phyloP scores from a whole-genome alignment of 2,113 vertebrate genomes.

The Syngnathoides biaculeatus region DNA sequence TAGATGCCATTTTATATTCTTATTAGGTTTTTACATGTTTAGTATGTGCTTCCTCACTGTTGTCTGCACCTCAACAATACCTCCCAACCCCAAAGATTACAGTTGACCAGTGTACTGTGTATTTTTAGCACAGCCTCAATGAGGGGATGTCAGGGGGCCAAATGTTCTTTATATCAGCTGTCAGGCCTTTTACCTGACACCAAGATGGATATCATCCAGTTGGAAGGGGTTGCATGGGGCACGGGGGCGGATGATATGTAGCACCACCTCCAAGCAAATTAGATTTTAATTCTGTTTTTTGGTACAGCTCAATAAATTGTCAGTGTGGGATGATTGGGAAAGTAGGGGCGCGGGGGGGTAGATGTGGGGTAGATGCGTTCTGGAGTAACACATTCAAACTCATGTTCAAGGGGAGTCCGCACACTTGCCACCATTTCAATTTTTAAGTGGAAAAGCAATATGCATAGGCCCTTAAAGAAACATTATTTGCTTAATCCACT shows the following conservation, averaged over 20 bases:
- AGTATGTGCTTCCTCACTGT: not conserved
- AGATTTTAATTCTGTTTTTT: constrained; percentile 31
- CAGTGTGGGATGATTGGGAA: not conserved
- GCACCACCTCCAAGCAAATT: not conserved
- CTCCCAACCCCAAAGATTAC: constrained; percentile 16
- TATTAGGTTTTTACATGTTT: not conserved
- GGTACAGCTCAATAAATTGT: constrained; percentile 1
- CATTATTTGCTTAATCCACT: too few species aligned
- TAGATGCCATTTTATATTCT: not conserved
- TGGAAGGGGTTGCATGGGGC: not conserved
- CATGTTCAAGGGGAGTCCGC: constrained; percentile 9
- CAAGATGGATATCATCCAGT: constrained; percentile 33
- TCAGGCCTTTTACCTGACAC: constrained; percentile 24
- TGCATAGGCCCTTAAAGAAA: too few species aligned
- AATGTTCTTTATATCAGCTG: constrained; percentile 68
- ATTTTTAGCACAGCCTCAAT: constrained; percentile 63
- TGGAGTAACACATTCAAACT: too few species aligned
- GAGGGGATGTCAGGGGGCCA: constrained; percentile 54
- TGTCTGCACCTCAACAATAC: not conserved
- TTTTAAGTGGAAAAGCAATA: too few species aligned
- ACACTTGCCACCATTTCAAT: too few species aligned
- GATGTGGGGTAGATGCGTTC: too few species aligned
- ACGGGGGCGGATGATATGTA: not conserved
- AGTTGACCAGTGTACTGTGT: constrained; percentile 48
- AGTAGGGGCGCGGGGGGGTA: too few species aligned